Evolutionary conservation across 2,113 vertebrate species (phyloP).

Genomic region (Plotosus lineatus): DNA sequence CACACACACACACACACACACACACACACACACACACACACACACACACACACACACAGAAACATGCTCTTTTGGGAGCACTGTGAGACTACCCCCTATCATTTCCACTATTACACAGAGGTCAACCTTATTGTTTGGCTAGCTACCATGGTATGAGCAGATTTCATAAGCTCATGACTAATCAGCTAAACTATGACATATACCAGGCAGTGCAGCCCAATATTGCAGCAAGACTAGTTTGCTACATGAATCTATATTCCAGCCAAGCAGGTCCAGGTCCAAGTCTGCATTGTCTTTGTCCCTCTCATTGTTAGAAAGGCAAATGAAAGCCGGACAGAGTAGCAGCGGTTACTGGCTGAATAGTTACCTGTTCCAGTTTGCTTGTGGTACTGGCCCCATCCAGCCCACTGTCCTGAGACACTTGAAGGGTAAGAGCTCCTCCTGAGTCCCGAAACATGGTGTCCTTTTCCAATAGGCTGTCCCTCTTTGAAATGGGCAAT

Average conservation of each 20-base stretch:
- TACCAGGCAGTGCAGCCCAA: background rate
- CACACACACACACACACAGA: background rate
- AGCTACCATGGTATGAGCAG: constrained; percentile 10
- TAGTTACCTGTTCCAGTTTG: constrained; percentile 84
- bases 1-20: no score
- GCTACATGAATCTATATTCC: constrained; percentile 17
- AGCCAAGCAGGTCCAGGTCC: background rate
- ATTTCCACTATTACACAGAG: constrained; percentile 25
- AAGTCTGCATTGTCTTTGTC: constrained; percentile 19
- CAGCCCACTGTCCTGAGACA: constrained; percentile 77
- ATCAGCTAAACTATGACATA: constrained; percentile 28
- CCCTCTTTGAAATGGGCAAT: constrained; percentile 87
- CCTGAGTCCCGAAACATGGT: constrained; percentile 87
- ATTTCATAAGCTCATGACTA: constrained; percentile 4
- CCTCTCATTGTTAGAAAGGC: constrained; percentile 12
- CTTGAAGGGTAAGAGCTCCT: constrained; percentile 74
- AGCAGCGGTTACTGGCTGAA: background rate
- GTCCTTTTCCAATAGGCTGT: constrained; percentile 92
- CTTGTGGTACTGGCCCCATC: constrained; percentile 67
- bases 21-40: no score
- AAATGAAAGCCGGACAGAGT: background rate
- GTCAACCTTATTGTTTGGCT: constrained; percentile 1
- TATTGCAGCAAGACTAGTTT: background rate
- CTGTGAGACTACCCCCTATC: background rate
- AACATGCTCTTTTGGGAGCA: background rate